phyloP scores from a whole-genome alignment of 2,797 vertebrate species.

The Acomys russatus region DNA sequence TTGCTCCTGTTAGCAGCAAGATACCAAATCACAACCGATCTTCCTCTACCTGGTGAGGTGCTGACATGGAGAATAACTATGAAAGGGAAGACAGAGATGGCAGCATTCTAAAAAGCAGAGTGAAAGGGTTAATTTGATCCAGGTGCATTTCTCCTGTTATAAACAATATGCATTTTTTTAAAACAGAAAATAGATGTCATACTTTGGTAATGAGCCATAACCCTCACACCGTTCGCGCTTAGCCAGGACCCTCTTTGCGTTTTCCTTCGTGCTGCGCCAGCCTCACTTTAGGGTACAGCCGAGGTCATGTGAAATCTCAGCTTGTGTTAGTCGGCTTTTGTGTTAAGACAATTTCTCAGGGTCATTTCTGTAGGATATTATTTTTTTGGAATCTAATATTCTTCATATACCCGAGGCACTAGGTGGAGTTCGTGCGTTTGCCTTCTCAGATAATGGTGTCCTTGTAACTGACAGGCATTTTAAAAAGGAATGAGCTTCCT shows the following conservation, averaged over 20 bases:
- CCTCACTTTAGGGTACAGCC: background rate
- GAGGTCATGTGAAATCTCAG: background rate
- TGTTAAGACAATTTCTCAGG: background rate
- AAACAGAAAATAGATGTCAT: background rate
- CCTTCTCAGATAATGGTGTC: slow-evolving; percentile 60
- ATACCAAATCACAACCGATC: slow-evolving; percentile 76
- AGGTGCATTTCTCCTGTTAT: background rate
- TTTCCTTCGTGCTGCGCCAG: background rate
- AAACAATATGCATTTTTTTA: slow-evolving; percentile 18
- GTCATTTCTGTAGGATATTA: slow-evolving; percentile 36
- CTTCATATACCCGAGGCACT: background rate
- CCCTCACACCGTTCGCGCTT: background rate
- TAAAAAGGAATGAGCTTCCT: slow-evolving; percentile 56
- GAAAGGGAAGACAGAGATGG: slow-evolving; percentile 48
- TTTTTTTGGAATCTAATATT: background rate
- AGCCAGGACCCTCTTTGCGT: background rate
- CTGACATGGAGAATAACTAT: slow-evolving; percentile 81
- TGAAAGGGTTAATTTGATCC: slow-evolving; percentile 35
- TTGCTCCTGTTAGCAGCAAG: slow-evolving; percentile 81
- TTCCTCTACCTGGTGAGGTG: slow-evolving; percentile 70
- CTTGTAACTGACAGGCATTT: slow-evolving; percentile 77
- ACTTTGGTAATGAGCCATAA: background rate
- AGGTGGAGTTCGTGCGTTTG: slow-evolving; percentile 58
- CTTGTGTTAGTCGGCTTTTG: rapidly evolving
- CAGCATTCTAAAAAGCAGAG: background rate